Evolutionary conservation across 2,113 vertebrate species (phyloP).

Genomic region (Lasiurus cinereus): DNA sequence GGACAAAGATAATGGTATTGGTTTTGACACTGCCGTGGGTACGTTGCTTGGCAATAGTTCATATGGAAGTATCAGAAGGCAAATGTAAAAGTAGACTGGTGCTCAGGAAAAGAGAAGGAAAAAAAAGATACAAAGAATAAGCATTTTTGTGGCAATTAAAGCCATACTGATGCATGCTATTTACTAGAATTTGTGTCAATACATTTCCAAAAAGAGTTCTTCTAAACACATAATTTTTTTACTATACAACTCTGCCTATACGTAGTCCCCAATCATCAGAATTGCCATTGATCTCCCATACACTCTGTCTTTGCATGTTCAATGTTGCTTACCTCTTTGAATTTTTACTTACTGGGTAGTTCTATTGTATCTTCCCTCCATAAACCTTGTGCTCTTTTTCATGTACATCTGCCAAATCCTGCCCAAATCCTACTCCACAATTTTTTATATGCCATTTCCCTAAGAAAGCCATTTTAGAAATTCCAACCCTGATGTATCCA

Average conservation of each 20-base stretch:
- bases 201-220: neutral
- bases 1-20: neutral
- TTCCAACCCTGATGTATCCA: neutral
- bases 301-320: neutral
- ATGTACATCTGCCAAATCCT: neutral
- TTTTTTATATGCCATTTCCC: neutral
- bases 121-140: neutral
- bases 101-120: neutral
- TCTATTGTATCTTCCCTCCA: neutral
- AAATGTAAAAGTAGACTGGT: neutral
- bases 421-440: neutral
- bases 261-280: neutral
- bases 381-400: neutral
- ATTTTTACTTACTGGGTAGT: neutral
- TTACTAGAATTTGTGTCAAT: neutral
- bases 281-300: neutral
- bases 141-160: neutral
- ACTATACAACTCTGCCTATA: neutral
- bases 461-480: neutral
- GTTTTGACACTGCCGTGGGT: neutral
- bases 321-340: neutral
- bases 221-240: neutral
- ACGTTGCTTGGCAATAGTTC: neutral
- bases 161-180: neutral
- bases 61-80: neutral